Percentiles rank a stretch among this genome's conserved stretches.
phyloP scores from a whole-genome alignment of 2,888 invertebrate species.

The Sphaerophoria taeniata region DNA sequence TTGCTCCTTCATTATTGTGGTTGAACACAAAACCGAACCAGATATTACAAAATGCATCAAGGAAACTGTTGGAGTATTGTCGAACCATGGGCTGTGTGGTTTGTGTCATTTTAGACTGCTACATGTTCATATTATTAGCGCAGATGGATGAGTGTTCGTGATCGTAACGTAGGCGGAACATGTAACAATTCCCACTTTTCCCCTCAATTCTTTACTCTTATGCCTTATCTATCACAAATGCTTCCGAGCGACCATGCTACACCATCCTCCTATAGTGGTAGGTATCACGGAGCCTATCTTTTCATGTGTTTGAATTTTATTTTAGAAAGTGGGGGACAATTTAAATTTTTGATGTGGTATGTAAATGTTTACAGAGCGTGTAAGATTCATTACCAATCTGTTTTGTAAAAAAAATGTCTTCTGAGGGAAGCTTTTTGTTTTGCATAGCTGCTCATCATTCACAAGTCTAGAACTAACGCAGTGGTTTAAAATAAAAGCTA shows the following conservation, averaged over 20 bases:
- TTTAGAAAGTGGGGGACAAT: conserved; percentile 38
- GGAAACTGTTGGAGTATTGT: conserved; percentile 32
- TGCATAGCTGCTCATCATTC: conserved; percentile 42
- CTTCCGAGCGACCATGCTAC: conserved; percentile 46
- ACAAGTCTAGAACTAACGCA: not conserved
- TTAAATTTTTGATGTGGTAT: conserved; percentile 73
- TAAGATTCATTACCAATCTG: conserved; percentile 73
- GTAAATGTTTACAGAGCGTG: conserved; percentile 74
- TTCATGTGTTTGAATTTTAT: conserved; percentile 11
- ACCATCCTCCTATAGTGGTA: too few relatives aligned
- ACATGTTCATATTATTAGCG: conserved; percentile 71
- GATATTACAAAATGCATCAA: conserved; percentile 53
- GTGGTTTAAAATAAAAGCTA: not conserved
- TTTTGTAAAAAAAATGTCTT: conserved; percentile 32
- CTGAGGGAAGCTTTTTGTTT: conserved; percentile 54
- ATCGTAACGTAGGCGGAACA: conserved; percentile 21
- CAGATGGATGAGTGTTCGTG: conserved; percentile 35
- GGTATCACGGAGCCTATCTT: not conserved
- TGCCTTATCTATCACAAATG: not conserved
- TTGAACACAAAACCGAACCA: conserved; percentile 33
- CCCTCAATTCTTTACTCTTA: not conserved
- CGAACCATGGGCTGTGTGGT: conserved; percentile 31
- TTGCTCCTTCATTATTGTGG: conserved; percentile 18
- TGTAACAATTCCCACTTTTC: not conserved
- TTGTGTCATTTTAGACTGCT: conserved; percentile 51